phyloP scores from a whole-genome alignment of 2,888 invertebrate species.

The Hirtodrosophila duncani region DNA sequence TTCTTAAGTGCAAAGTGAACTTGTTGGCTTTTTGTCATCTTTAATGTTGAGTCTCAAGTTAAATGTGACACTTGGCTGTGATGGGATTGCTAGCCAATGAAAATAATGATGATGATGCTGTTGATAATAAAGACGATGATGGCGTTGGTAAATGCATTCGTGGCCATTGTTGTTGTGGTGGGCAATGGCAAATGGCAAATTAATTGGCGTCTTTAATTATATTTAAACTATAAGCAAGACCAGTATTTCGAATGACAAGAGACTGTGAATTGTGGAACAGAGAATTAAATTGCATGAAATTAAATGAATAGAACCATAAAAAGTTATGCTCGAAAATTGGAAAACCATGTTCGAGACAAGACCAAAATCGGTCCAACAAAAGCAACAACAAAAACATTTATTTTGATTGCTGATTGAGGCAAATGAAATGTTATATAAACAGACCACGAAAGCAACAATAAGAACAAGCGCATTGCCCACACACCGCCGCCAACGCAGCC shows the following conservation, averaged over 20 bases:
- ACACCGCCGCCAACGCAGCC: conserved; percentile 43
- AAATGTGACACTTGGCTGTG: conserved; percentile 70
- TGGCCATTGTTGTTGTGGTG: conserved; percentile 51
- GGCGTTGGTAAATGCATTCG: conserved; percentile 21
- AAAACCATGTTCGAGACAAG: conserved; percentile 60
- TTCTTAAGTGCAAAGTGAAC: conserved; percentile 70
- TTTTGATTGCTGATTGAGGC: conserved; percentile 64
- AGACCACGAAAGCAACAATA: conserved; percentile 33
- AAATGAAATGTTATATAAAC: conserved; percentile 67
- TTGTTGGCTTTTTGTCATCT: conserved; percentile 74
- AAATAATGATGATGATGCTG: background rate
- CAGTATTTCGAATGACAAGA: background rate
- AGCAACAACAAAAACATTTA: conserved; percentile 28
- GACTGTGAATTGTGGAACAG: background rate
- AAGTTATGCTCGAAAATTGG: conserved; percentile 62
- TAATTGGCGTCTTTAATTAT: conserved; percentile 29
- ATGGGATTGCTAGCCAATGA: conserved; percentile 36
- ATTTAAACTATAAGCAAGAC: conserved; percentile 36
- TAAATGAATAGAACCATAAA: conserved; percentile 60
- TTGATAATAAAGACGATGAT: background rate
- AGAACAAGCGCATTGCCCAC: conserved; percentile 44
- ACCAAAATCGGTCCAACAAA: conserved; percentile 37
- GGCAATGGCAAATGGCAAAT: conserved; percentile 36
- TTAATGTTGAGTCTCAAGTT: conserved; percentile 68
- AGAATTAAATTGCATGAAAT: background rate